Percentiles rank a stretch among this genome's conserved stretches.
These are phyloP conservation scores for Melikaiella ostensackeni DNA, from an alignment of 2,888 invertebrate genomes.

Conservation along the genomic window DNA sequence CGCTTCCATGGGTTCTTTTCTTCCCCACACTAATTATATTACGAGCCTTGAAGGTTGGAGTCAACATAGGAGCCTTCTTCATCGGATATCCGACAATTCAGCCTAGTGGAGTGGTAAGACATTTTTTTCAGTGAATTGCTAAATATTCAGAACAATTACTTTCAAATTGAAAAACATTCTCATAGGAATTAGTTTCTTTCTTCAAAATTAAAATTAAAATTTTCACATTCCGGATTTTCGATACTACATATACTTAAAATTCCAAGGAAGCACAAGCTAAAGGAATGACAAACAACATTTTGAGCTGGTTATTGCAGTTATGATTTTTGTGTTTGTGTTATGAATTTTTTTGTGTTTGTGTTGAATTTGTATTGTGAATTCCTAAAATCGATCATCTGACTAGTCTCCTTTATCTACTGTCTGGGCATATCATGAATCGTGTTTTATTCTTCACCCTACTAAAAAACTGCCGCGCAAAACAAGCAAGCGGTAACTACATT, in stretches of 20 bases:
- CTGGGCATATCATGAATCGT: neutral
- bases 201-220: neutral
- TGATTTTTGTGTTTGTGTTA: neutral
- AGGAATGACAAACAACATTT: neutral
- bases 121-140: neutral
- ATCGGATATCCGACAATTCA: conserved; percentile 79
- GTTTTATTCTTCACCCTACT: neutral
- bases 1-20: conserved; percentile 81
- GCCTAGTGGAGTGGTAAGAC: conserved; percentile 79
- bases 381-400: neutral
- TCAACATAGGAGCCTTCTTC: conserved; percentile 78
- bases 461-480: no score
- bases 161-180: neutral
- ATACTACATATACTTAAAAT: neutral
- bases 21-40: conserved; percentile 78
- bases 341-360: neutral
- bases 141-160: neutral
- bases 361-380: no score
- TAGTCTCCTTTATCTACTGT: neutral
- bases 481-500: no score
- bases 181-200: no score
- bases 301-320: neutral
- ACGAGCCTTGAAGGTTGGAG: conserved; percentile 76
- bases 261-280: neutral
- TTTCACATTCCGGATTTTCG: neutral